Percentiles rank a stretch among this genome's conserved stretches.
Conservation (phyloP, 2,797 vertebrate species). For the Uromys caudimaculatus region DNA sequence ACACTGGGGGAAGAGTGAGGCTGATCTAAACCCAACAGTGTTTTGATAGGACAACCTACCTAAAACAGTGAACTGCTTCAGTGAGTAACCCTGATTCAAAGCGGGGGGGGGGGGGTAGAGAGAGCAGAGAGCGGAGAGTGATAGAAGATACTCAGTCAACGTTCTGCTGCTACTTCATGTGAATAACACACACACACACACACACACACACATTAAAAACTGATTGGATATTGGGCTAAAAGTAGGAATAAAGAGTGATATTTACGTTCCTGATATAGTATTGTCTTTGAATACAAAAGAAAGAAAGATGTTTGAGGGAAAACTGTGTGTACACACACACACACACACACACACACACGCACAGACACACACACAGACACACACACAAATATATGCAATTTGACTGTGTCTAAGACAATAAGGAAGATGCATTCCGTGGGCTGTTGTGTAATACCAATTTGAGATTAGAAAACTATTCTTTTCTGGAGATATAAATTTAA, state of each 20-base stretch:
- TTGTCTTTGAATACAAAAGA: background rate
- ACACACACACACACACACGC: too few species aligned
- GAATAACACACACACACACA: background rate
- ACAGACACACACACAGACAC: too few species aligned
- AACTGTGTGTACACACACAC: too few species aligned
- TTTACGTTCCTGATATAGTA: background rate
- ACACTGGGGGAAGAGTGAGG: background rate
- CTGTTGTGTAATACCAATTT: background rate
- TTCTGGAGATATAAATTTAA: background rate
- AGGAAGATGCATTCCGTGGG: background rate
- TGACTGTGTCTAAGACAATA: background rate
- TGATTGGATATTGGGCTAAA: background rate
- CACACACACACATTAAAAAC: background rate
- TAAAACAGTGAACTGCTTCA: background rate
- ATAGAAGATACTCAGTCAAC: background rate
- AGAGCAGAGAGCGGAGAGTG: too few species aligned
- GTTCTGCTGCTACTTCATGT: background rate
- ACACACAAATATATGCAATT: background rate
- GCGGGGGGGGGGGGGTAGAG: background rate
- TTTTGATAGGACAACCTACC: background rate
- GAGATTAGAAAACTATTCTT: slow-evolving; percentile 5
- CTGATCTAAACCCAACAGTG: background rate
- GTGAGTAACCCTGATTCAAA: background rate
- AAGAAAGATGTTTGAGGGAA: background rate
- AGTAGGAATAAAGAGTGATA: background rate